These are phyloP conservation scores for Catotricha subobsoleta DNA, from an alignment of 2,888 invertebrate species.

Conservation along the genomic window DNA sequence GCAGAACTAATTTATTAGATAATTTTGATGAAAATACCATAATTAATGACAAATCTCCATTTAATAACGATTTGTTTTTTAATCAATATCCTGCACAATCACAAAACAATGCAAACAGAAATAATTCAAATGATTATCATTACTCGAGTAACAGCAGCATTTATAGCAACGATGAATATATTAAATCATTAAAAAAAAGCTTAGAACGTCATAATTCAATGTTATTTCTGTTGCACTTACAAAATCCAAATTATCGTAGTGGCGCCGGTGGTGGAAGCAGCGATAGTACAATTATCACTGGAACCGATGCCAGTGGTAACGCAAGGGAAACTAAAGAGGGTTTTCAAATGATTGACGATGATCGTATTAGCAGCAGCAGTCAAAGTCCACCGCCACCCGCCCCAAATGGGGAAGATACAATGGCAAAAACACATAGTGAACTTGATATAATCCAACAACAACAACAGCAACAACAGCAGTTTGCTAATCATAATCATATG, in stretches of 20 bases:
- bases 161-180: slow-evolving; percentile 28
- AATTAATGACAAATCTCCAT: background rate
- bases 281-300: no score
- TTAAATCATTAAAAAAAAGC: slow-evolving; percentile 24
- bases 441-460: background rate
- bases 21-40: slow-evolving; percentile 5
- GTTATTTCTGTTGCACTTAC: slow-evolving; percentile 25
- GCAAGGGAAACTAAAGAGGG: background rate
- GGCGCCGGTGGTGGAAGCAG: slow-evolving; percentile 11
- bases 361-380: slow-evolving; percentile 25
- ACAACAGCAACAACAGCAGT: background rate
- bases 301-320: background rate
- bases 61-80: background rate
- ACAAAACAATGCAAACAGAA: background rate
- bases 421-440: background rate
- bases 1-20: slow-evolving; percentile 1
- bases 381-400: slow-evolving; percentile 71
- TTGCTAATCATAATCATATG: slow-evolving; percentile 10
- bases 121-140: slow-evolving; percentile 4
- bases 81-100: no score
- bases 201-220: slow-evolving; percentile 28
- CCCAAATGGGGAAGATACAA: slow-evolving; percentile 38
- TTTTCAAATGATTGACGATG: slow-evolving; percentile 14
- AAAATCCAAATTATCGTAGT: slow-evolving; percentile 24
- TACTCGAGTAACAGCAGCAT: slow-evolving; percentile 18